Evolutionary conservation across 2,888 invertebrate genomes (phyloP).

Genomic region (Temnothorax ravouxi): DNA sequence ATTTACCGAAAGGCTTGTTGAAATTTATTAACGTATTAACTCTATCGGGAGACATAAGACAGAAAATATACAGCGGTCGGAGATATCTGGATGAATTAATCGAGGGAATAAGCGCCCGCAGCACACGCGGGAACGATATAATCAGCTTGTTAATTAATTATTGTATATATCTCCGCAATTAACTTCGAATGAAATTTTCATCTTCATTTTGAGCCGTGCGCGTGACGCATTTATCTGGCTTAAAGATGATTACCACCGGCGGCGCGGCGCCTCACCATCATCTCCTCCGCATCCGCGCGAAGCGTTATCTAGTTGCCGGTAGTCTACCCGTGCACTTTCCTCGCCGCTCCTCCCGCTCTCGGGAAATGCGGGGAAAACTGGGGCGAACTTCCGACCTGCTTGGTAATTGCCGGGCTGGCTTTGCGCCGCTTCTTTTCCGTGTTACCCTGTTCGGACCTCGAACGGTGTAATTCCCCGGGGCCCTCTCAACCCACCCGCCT

Average conservation of each 20-base stretch:
- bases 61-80: not conserved
- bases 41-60: no score
- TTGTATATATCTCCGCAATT: not conserved
- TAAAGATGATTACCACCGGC: not conserved
- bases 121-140: not conserved
- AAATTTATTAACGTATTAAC: not conserved
- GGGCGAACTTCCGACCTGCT: slow-evolving; percentile 59
- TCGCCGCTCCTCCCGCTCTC: not conserved
- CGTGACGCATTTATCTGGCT: slow-evolving; percentile 22
- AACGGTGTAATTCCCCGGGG: slow-evolving; percentile 18
- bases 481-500: not conserved
- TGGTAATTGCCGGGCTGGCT: slow-evolving; percentile 62
- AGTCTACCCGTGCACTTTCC: slow-evolving; percentile 1
- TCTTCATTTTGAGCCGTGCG: not conserved
- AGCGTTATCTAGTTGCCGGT: slow-evolving; percentile 26
- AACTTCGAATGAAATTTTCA: not conserved
- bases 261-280: not conserved
- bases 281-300: not conserved
- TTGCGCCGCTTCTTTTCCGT: slow-evolving; percentile 42
- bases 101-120: not conserved
- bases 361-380: slow-evolving; percentile 58
- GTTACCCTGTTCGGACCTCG: slow-evolving; percentile 25
- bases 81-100: not conserved
- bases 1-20: not conserved
- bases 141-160: not conserved